Percentiles rank a stretch among this genome's conserved stretches.
These are phyloP conservation scores for Drosophila yakuba DNA, from an alignment of 1,140 invertebrate genomes.

Conservation along the genomic window DNA sequence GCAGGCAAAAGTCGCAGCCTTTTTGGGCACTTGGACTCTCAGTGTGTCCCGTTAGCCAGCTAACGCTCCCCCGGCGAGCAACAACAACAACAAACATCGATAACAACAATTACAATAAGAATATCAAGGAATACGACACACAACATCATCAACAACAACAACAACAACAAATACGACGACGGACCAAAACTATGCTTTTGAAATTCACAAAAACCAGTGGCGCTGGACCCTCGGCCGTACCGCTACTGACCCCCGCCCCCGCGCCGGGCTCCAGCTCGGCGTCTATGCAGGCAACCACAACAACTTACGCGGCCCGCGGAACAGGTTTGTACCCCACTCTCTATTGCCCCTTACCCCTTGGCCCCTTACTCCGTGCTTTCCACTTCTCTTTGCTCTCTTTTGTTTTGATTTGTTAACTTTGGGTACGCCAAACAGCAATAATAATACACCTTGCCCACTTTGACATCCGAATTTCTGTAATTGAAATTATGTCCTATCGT, in stretches of 20 bases:
- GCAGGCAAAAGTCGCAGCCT: constrained; percentile 37
- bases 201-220: constrained; percentile 58
- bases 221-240: constrained; percentile 52
- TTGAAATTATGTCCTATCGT: not conserved
- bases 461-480: not conserved
- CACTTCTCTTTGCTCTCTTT: constrained; percentile 12
- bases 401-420: constrained; percentile 9
- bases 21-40: constrained; percentile 36
- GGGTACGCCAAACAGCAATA: not conserved
- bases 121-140: no score
- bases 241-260: constrained; percentile 22
- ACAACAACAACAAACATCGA: constrained; percentile 7
- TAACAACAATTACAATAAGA: not conserved
- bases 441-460: constrained; percentile 8
- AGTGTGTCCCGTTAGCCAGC: constrained; percentile 31
- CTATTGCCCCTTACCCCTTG: not conserved
- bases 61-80: constrained; percentile 7
- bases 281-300: constrained; percentile 70
- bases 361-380: not conserved
- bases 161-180: constrained; percentile 18
- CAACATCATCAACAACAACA: not conserved
- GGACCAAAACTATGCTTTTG: constrained; percentile 44
- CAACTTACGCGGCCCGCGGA: constrained; percentile 69
- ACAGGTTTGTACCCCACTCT: constrained; percentile 66
- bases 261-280: constrained; percentile 58